Conservation (phyloP, 2,888 invertebrate species). For the Tuta absoluta region DNA sequence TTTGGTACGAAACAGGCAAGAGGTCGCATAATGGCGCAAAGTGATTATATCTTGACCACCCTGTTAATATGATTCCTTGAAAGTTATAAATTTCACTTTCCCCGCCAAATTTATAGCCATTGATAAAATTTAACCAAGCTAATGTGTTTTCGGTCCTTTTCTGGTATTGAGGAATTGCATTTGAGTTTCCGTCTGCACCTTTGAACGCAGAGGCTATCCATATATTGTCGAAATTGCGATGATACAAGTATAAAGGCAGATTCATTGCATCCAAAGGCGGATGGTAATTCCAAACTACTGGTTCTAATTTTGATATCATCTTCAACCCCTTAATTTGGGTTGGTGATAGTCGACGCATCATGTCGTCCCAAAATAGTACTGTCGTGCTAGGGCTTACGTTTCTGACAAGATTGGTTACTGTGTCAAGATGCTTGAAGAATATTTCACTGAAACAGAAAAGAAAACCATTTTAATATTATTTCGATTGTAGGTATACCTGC, state of each 20-base stretch:
- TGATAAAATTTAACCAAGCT: constrained; percentile 84
- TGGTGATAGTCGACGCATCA: constrained; percentile 82
- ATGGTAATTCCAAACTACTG: constrained; percentile 87
- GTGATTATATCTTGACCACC: constrained; percentile 87
- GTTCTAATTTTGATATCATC: constrained; percentile 69
- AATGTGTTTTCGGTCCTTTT: constrained; percentile 87
- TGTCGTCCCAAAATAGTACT: constrained; percentile 91
- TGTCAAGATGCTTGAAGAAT: constrained; percentile 83
- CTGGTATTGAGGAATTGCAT: constrained; percentile 77
- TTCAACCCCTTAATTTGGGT: constrained; percentile 46
- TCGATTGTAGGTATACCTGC: too few species aligned
- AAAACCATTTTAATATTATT: neutral
- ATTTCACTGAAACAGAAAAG: constrained; percentile 66
- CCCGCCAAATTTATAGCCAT: constrained; percentile 69
- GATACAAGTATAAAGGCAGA: constrained; percentile 50
- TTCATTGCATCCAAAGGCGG: constrained; percentile 51
- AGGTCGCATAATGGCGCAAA: constrained; percentile 84
- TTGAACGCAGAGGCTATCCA: constrained; percentile 94
- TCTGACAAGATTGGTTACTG: constrained; percentile 73
- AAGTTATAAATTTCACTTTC: constrained; percentile 59
- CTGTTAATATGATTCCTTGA: constrained; percentile 85
- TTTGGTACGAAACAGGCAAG: constrained; percentile 83
- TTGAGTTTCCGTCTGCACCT: constrained; percentile 83
- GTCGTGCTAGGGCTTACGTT: constrained; percentile 73
- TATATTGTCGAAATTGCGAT: constrained; percentile 63